Percentiles rank a stretch among this genome's conserved stretches.
phyloP scores from a whole-genome alignment of 1,140 invertebrate genomes.

The Drosophila yakuba region DNA sequence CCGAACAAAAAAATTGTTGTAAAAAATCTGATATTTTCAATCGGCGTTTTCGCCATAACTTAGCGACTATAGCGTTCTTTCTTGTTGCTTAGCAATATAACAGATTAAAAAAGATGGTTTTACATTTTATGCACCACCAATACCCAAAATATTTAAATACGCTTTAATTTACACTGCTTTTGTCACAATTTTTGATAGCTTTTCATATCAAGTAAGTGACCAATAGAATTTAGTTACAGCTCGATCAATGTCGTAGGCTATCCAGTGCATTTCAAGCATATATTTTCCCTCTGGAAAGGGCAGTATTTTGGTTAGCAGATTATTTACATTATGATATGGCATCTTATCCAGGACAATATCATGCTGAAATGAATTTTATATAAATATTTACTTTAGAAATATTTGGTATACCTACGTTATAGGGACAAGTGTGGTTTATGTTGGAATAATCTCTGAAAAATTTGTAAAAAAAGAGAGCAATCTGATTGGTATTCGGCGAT shows the following conservation, averaged over 20 bases:
- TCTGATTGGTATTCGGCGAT: background rate
- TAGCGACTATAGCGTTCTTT: too few relatives aligned
- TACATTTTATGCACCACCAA: too few relatives aligned
- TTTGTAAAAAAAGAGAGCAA: background rate
- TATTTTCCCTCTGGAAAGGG: conserved; percentile 1
- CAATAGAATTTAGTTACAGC: background rate
- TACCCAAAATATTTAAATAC: too few relatives aligned
- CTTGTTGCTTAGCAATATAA: too few relatives aligned
- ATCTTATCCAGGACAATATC: background rate
- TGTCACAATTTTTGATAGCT: too few relatives aligned
- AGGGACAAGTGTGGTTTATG: background rate
- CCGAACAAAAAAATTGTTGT: too few relatives aligned
- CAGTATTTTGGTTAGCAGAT: background rate
- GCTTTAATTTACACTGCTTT: too few relatives aligned
- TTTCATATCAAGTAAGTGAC: too few relatives aligned
- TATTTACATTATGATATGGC: background rate
- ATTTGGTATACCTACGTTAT: background rate
- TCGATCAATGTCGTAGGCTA: background rate
- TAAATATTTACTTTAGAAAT: background rate
- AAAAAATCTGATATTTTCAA: too few relatives aligned
- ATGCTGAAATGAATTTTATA: background rate
- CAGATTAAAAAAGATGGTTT: too few relatives aligned
- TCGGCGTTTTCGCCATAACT: too few relatives aligned
- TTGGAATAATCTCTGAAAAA: background rate
- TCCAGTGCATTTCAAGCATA: background rate